A percentile compares a stretch with the other conserved stretches of the same genome.
Evolutionary conservation across 2,113 vertebrate species (phyloP).

Genomic region (Tympanuchus pallidicinctus): DNA sequence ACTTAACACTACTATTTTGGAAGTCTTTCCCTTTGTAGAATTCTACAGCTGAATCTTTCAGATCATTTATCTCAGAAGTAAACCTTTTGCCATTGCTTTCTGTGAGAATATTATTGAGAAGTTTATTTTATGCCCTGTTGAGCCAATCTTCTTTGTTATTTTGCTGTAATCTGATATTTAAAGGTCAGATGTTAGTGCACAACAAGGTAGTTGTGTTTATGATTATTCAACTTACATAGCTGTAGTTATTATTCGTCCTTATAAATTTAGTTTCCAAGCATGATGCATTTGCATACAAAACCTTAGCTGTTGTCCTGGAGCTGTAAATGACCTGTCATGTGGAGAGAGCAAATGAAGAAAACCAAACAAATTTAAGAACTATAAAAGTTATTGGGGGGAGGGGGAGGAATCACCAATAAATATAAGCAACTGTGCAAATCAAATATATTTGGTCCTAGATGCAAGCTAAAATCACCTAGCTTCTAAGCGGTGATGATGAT

Average conservation of each 20-base stretch:
- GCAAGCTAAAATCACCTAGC: not conserved
- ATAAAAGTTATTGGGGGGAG: not conserved
- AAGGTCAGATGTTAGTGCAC: not conserved
- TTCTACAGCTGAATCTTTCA: not conserved
- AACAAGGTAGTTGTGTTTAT: not conserved
- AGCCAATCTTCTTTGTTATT: not conserved
- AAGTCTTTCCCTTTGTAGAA: not conserved
- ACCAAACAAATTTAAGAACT: fast-evolving
- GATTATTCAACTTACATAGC: not conserved
- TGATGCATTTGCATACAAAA: not conserved
- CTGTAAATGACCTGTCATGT: not conserved
- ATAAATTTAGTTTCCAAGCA: not conserved
- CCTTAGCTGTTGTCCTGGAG: not conserved
- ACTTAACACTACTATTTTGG: constrained; percentile 5
- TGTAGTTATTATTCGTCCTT: not conserved
- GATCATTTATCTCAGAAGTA: not conserved
- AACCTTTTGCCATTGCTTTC: not conserved
- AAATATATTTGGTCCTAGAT: not conserved
- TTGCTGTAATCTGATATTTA: not conserved
- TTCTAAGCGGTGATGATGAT: not conserved
- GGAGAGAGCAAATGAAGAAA: not conserved
- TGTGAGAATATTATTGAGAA: not conserved
- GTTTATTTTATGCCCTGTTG: not conserved
- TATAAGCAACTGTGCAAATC: fast-evolving
- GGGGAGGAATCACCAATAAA: not conserved